Conservation (phyloP, 2,113 vertebrate genomes). For the Choloepus hoffmanni region DNA sequence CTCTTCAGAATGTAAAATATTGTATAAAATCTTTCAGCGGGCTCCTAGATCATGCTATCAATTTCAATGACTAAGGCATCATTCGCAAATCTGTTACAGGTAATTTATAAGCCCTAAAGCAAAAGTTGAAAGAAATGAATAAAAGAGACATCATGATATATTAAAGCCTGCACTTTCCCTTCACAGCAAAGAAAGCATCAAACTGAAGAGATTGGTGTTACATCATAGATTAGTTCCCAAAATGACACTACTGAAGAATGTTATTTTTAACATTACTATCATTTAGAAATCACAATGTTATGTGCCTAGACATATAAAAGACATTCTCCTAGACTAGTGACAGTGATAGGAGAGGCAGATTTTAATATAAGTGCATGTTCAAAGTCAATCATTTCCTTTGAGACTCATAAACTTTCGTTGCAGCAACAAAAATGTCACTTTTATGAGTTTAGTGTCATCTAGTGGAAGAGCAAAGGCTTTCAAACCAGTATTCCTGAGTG, state of each 20-base stretch:
- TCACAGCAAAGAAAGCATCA: constrained; percentile 47
- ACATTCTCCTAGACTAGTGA: constrained; percentile 38
- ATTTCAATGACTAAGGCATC: constrained; percentile 57
- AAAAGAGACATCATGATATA: constrained; percentile 66
- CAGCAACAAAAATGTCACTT: constrained; percentile 1
- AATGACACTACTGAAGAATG: constrained; percentile 59
- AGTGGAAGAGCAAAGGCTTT: constrained; percentile 2
- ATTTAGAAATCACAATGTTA: constrained; percentile 60
- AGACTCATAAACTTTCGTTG: constrained; percentile 21
- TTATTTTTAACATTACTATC: constrained; percentile 72
- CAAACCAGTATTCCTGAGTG: background rate
- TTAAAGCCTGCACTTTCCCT: constrained; percentile 54
- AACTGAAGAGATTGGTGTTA: constrained; percentile 30
- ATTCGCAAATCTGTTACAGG: constrained; percentile 37
- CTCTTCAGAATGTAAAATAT: constrained; percentile 39
- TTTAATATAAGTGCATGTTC: constrained; percentile 56
- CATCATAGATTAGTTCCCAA: constrained; percentile 29
- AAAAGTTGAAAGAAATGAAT: constrained; percentile 64
- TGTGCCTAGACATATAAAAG: constrained; percentile 45
- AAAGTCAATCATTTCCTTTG: constrained; percentile 58
- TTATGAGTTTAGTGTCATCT: background rate
- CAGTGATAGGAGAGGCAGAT: background rate
- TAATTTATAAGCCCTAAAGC: constrained; percentile 73
- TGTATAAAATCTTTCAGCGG: constrained; percentile 48
- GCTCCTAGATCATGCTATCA: constrained; percentile 31